Percentiles rank a stretch among this genome's conserved stretches.
phyloP scores from a whole-genome alignment of 2,113 vertebrate species.

The Camarhynchus parvulus region DNA sequence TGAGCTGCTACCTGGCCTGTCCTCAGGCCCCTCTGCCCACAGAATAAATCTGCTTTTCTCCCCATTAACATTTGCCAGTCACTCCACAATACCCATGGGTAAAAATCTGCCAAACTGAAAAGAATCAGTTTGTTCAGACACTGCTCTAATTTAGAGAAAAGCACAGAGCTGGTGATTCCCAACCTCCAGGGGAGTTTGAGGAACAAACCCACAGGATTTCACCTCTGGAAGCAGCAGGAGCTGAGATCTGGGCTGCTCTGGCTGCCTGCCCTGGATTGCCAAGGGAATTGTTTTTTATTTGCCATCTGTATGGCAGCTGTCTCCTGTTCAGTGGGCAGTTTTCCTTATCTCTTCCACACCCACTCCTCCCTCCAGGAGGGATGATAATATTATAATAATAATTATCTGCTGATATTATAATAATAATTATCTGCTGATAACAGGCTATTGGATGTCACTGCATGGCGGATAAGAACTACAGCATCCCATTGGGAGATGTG shows the following conservation, averaged over 20 bases:
- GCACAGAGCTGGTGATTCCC: background rate
- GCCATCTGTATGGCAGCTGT: too few relatives aligned
- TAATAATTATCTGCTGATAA: too few relatives aligned
- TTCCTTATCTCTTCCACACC: too few relatives aligned
- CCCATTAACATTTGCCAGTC: background rate
- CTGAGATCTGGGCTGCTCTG: background rate
- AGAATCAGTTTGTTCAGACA: background rate
- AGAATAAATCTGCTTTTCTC: background rate
- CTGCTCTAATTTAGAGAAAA: background rate
- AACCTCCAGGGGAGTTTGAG: background rate
- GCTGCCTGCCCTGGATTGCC: too few relatives aligned
- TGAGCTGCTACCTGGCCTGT: background rate
- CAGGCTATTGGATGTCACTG: too few relatives aligned
- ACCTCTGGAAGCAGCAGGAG: background rate
- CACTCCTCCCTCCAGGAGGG: too few relatives aligned
- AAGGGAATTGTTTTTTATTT: too few relatives aligned
- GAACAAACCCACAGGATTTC: rapidly evolving
- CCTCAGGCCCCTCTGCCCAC: background rate
- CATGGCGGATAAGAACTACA: too few relatives aligned
- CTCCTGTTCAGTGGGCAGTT: too few relatives aligned
- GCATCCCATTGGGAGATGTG: too few relatives aligned
- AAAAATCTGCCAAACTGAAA: background rate
- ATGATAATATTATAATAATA: too few relatives aligned
- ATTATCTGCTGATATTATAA: too few relatives aligned
- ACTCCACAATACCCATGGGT: background rate